phyloP scores from a whole-genome alignment of 2,113 vertebrate genomes.

The Tautogolabrus adspersus region DNA sequence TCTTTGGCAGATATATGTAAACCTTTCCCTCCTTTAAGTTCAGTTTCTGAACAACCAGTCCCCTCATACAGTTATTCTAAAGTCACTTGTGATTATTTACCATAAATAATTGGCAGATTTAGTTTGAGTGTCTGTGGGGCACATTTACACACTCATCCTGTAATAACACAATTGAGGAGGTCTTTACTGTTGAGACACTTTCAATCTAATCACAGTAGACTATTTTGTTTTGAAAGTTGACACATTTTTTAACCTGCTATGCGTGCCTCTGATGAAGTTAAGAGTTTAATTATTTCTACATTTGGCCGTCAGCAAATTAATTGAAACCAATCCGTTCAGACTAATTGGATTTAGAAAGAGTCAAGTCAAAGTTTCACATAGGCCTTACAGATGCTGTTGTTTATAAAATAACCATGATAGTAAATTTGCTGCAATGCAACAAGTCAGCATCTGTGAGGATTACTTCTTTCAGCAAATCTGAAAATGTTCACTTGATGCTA shows the following conservation, averaged over 20 bases:
- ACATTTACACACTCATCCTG: too few relatives aligned
- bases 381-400: neutral
- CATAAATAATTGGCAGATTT: too few relatives aligned
- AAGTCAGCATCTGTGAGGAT: neutral
- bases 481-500: conserved; percentile 13
- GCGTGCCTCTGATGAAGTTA: too few relatives aligned
- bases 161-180: too few relatives aligned
- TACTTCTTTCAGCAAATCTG: conserved; percentile 9
- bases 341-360: too few relatives aligned
- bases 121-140: too few relatives aligned
- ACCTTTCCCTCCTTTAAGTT: too few relatives aligned
- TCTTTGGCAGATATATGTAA: too few relatives aligned
- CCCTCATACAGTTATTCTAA: too few relatives aligned
- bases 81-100: too few relatives aligned
- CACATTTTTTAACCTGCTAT: neutral
- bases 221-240: neutral
- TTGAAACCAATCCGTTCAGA: too few relatives aligned
- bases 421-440: neutral
- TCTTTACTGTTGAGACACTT: neutral
- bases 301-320: neutral
- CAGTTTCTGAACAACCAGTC: neutral
- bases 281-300: too few relatives aligned
- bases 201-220: neutral
- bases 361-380: neutral
- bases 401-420: neutral